Conservation (phyloP, 2,888 invertebrate species). For the Heteropelma amictum region DNA sequence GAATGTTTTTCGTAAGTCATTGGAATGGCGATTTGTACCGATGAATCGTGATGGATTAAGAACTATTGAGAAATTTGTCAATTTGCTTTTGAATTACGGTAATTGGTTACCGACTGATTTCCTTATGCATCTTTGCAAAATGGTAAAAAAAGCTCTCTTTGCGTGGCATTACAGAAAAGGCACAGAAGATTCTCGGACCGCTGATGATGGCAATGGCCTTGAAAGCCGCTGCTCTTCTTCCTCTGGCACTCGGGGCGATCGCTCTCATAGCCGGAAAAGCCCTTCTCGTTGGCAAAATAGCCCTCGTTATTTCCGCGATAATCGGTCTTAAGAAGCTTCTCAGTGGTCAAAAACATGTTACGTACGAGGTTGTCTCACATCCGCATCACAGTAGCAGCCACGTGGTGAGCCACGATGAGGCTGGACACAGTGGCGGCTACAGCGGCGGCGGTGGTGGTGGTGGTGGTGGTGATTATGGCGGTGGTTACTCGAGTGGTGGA, state of each 20-base stretch:
- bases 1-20: neutral
- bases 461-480: constrained; percentile 80
- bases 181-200: constrained; percentile 87
- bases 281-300: constrained; percentile 90
- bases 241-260: constrained; percentile 88
- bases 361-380: constrained; percentile 92
- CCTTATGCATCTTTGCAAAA: neutral
- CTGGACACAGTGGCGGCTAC: constrained; percentile 79
- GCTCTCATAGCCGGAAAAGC: constrained; percentile 93
- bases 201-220: constrained; percentile 86
- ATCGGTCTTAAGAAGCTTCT: constrained; percentile 91
- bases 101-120: neutral
- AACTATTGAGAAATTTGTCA: too few species aligned
- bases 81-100: too few species aligned
- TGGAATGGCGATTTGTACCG: neutral
- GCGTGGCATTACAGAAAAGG: constrained; percentile 80
- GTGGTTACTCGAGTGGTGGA: constrained; percentile 83
- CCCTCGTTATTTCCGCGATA: constrained; percentile 89
- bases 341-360: constrained; percentile 88
- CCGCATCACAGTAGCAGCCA: constrained; percentile 88
- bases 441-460: constrained; percentile 79
- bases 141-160: neutral
- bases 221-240: constrained; percentile 89
- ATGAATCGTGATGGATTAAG: too few species aligned
- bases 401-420: constrained; percentile 85